Evolutionary conservation across 2,797 vertebrate genomes (phyloP).

Genomic region (Valencia hispanica): DNA sequence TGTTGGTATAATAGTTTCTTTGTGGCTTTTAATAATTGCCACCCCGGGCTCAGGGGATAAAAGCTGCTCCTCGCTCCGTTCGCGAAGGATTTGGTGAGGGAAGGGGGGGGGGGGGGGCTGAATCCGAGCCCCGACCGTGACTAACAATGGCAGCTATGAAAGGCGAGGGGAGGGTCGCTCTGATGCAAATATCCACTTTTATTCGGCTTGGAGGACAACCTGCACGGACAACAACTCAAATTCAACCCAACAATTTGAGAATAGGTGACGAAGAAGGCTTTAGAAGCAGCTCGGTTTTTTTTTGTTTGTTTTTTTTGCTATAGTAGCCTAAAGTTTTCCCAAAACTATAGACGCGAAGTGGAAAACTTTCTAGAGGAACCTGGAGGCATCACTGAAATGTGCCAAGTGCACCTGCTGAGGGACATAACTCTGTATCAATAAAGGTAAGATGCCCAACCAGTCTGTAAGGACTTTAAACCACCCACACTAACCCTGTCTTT

Average conservation of each 20-base stretch:
- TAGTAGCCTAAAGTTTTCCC: not conserved
- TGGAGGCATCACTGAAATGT: conserved; percentile 48
- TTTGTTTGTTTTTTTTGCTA: not conserved
- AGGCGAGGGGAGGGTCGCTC: conserved; percentile 82
- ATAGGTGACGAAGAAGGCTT: conserved; percentile 22
- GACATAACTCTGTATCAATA: conserved; percentile 30
- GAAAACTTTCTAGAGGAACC: not conserved
- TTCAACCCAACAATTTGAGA: conserved; percentile 45
- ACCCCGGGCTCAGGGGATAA: conserved; percentile 42
- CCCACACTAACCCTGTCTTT: not conserved
- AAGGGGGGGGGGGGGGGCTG: conserved; percentile 74
- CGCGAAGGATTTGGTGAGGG: conserved; percentile 80
- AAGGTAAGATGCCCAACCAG: not conserved
- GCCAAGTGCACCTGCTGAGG: conserved; percentile 70
- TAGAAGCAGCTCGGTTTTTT: conserved; percentile 4
- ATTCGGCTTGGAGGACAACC: conserved; percentile 68
- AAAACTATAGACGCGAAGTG: conserved; percentile 16
- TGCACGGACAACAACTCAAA: conserved; percentile 66
- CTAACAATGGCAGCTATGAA: conserved; percentile 83
- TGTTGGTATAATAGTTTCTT: conserved; percentile 42
- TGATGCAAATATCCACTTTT: conserved; percentile 84
- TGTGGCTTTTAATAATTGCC: conserved; percentile 61
- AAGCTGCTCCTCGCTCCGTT: conserved; percentile 67
- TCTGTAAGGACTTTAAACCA: not conserved
- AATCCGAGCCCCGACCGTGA: conserved; percentile 80